phyloP scores from a whole-genome alignment of 2,113 vertebrate genomes.

The Ameiurus melas region DNA sequence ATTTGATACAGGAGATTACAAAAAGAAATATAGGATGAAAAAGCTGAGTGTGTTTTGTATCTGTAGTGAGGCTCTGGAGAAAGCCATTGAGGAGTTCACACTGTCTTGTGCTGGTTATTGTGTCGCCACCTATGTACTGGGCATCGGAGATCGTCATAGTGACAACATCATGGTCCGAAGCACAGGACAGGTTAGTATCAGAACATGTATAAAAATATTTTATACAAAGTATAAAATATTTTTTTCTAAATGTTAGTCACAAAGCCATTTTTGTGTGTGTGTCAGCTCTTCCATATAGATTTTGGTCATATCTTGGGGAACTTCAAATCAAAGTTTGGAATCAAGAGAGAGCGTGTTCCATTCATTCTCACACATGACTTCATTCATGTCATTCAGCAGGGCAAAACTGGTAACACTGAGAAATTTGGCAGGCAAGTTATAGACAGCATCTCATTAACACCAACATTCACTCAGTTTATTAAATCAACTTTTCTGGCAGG shows the following conservation, averaged over 20 bases:
- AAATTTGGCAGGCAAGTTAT: conserved; percentile 85
- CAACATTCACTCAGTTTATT: neutral
- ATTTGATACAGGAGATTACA: no score
- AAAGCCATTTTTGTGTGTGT: neutral
- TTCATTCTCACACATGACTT: conserved; percentile 99
- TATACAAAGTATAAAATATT: neutral
- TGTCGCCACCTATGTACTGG: conserved; percentile 97
- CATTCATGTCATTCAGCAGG: conserved; percentile 98
- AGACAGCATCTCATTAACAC: neutral
- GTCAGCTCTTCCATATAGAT: conserved; percentile 97
- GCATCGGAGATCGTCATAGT: conserved; percentile 96
- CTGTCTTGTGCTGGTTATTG: conserved; percentile 99
- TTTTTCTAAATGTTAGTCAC: neutral
- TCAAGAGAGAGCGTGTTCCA: conserved; percentile 97
- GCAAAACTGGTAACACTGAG: conserved; percentile 94
- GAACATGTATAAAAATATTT: no score
- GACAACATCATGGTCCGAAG: conserved; percentile 99
- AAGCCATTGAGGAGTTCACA: conserved; percentile 96
- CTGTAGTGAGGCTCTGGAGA: conserved; percentile 88
- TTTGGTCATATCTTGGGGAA: conserved; percentile 99
- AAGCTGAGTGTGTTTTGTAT: neutral
- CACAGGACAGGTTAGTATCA: conserved; percentile 86
- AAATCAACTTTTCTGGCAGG: neutral
- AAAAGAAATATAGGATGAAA: neutral
- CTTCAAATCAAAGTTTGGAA: conserved; percentile 99